phyloP scores from a whole-genome alignment of 2,113 vertebrate genomes.

The Gasterosteus aculeatus region DNA sequence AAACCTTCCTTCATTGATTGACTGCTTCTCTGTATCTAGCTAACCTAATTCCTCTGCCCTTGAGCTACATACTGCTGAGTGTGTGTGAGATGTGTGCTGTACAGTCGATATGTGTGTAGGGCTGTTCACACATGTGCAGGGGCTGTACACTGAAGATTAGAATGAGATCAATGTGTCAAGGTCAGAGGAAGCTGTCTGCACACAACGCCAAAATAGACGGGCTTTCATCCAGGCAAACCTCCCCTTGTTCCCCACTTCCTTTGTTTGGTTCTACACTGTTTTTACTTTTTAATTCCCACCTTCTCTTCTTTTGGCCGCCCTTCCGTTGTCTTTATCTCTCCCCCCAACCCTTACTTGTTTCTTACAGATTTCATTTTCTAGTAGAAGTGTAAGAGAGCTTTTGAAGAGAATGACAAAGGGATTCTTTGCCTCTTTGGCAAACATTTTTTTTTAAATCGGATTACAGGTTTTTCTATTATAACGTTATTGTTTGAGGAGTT shows the following conservation, averaged over 20 bases:
- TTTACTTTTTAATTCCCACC: constrained; percentile 38
- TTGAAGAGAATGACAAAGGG: neutral
- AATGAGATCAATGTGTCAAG: constrained; percentile 73
- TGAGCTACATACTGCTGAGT: constrained; percentile 63
- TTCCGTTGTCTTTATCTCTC: constrained; percentile 20
- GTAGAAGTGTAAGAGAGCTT: neutral
- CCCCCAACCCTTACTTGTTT: neutral
- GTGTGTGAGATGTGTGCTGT: neutral
- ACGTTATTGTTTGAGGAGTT: constrained; percentile 11
- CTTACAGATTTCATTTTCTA: constrained; percentile 8
- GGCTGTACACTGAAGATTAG: constrained; percentile 62
- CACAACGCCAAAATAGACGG: constrained; percentile 50
- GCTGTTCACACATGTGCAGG: constrained; percentile 18
- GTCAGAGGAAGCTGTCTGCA: constrained; percentile 55
- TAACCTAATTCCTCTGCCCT: constrained; percentile 64
- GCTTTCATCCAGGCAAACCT: constrained; percentile 52
- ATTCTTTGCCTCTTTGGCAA: neutral
- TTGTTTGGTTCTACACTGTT: constrained; percentile 45
- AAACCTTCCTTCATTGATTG: constrained; percentile 72
- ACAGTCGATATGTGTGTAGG: constrained; percentile 32
- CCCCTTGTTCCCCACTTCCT: constrained; percentile 27
- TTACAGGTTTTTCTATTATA: neutral
- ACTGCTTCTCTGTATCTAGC: constrained; percentile 60
- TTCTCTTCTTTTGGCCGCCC: constrained; percentile 1
- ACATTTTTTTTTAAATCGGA: constrained; percentile 1